Conservation (phyloP, 2,113 vertebrate genomes). For the Mandrillus leucophaeus region DNA sequence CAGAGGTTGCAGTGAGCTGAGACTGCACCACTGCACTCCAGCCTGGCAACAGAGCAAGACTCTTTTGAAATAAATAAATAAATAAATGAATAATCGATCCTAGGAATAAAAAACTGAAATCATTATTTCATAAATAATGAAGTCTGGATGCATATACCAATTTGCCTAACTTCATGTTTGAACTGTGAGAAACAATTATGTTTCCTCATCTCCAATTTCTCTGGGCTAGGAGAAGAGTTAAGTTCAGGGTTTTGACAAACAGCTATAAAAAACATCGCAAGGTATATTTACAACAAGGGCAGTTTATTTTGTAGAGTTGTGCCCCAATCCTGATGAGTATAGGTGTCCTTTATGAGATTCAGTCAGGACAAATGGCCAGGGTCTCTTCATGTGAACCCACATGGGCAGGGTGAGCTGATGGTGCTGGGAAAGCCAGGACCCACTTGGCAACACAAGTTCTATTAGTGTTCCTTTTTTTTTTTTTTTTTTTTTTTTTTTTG, state of each 20-base stretch:
- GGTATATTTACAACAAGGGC: not conserved
- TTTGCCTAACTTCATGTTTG: not conserved
- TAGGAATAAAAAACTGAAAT: not conserved
- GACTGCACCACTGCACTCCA: no score
- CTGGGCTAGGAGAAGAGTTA: not conserved
- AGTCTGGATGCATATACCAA: not conserved
- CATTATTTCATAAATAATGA: not conserved
- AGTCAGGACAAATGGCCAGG: not conserved
- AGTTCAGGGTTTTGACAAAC: not conserved
- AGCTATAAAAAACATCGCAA: not conserved
- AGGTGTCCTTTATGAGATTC: not conserved
- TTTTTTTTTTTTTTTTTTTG: no score
- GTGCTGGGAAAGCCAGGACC: not conserved
- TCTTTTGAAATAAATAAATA: no score
- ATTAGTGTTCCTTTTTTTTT: no score
- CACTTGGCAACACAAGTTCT: not conserved
- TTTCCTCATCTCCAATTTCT: not conserved
- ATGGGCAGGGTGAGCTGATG: not conserved
- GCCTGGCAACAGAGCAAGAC: no score
- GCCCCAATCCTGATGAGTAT: not conserved
- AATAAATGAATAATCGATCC: no score
- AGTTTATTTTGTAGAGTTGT: not conserved
- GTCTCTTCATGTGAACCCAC: not conserved
- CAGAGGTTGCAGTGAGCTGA: no score
- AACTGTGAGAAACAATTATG: not conserved